Base-by-base conservation (phyloP, 2,797 vertebrate species). In the Phrynocephalus vlangalii region DNA sequence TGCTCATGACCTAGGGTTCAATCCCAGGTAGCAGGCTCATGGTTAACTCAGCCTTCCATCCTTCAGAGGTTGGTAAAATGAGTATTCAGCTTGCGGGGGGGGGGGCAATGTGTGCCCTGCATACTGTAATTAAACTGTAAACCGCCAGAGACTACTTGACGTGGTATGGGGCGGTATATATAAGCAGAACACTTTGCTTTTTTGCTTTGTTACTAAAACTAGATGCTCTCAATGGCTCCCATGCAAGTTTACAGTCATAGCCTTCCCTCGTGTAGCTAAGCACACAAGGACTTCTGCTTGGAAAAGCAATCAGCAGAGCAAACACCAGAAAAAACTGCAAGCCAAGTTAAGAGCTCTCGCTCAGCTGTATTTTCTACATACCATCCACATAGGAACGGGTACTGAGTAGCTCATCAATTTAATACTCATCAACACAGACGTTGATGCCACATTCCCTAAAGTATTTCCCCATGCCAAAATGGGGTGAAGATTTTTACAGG, bases 221-320 rank as follows among this genome's bases (percentile, higher is more conserved):
- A 67, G 33, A 13, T n/a, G 10, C 4, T 30, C 18, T 30, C 76
- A 13, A 70, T 1, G 7, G n/a, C 16, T 6, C 26, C 63, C 38
- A 11, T 60, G 52, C 18, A 79, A 26, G 33, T 79, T 71, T 83
- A 26, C 2, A 20, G 38, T 67, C 28, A n/a, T 28, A 38, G n/a
- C 4, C 66, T 71, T 72, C 24, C 18, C 60, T n/a, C 15, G 50
- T 10, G 52, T 71, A 80, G 68, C 78, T 73, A 79, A 86, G 79
- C 50, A 72, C 33, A 73, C 38, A 50, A 76, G 44, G 79, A 87
- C n/a, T 87, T 87, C 86, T 87, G 86, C 79, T 82, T 76, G 56
- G 30, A 52, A 67, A 82, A 75, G 63, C 66, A 87, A 87, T 72
- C 15, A 82, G 44, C n/a, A 82, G n/a, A 87, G 60, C 79, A 75